Percentiles rank a stretch among this genome's conserved stretches.
Evolutionary conservation across 2,113 vertebrate species (phyloP).

Genomic region (Poecilia latipinna): DNA sequence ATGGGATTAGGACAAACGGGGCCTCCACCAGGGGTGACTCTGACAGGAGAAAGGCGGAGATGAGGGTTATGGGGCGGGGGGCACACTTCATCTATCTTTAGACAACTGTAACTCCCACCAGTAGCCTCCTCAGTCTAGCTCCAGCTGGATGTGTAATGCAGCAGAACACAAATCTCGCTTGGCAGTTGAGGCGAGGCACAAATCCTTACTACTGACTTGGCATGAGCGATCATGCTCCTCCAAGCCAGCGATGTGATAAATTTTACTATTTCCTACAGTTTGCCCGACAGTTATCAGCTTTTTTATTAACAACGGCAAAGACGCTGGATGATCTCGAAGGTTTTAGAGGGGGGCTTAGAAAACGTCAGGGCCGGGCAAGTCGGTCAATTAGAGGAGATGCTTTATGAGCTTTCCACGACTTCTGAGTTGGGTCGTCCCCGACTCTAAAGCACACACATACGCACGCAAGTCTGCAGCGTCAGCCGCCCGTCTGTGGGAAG

Average conservation of each 20-base stretch:
- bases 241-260: conserved; percentile 13
- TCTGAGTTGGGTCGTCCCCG: conserved; percentile 41
- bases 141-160: conserved; percentile 20
- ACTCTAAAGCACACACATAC: background rate
- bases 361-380: conserved; percentile 24
- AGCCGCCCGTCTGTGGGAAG: conserved; percentile 57
- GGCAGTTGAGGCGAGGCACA: conserved; percentile 12
- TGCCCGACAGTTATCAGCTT: background rate
- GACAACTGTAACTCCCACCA: conserved; percentile 11
- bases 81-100: conserved; percentile 56
- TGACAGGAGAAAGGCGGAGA: conserved; percentile 7
- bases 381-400: conserved; percentile 31
- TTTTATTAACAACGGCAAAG: conserved; percentile 14
- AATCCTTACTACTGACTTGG: conserved; percentile 28
- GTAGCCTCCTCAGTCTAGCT: conserved; percentile 14
- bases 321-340: conserved; percentile 29
- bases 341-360: conserved; percentile 26
- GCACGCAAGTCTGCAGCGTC: conserved; percentile 36
- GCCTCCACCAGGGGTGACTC: conserved; percentile 47
- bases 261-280: conserved; percentile 22
- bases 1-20: conserved; percentile 60
- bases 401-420: conserved; percentile 37
- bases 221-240: conserved; percentile 1
- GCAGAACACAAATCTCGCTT: conserved; percentile 23
- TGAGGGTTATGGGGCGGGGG: background rate